Base-by-base conservation (phyloP, 2,888 invertebrate species). In the Dugesia japonica region DNA sequence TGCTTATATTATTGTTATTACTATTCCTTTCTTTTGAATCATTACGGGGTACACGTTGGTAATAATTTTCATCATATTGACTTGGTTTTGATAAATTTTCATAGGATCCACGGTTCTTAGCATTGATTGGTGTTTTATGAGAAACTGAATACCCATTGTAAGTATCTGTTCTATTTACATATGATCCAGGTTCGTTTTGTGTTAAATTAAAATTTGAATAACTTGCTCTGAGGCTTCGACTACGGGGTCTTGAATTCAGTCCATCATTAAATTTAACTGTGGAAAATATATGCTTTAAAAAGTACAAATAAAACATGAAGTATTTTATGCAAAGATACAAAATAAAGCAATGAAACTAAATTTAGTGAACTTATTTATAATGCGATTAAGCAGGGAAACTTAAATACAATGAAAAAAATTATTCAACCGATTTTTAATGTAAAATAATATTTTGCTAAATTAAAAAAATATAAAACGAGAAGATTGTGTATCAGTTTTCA, bases 171-270 rank as follows among this genome's bases (percentile, higher is more conserved):
- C 17, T 56, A 56, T 56, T 56, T 56, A 4, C 56, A 56, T 56
- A 56, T 56, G 56, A 20, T 20, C 56, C 56, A 56, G 4, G 17
- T 20, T 56, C 56, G n/a, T 56, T 56, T 4, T 20, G 4, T 9
- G 56, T 9, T n/a, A 23, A 1, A 56, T 56, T 56, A 23, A 56
- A 56, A 56, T 56, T 56, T 7, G 56, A 56, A 23, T 56, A 56
- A 23, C 56, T 56, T 56, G 56, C 56, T 56, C 56, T 56, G n/a
- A 56, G 56, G 17, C 56, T 56, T 56, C 56, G n/a, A n/a, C 56
- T 56, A 13, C 56, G 56, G 1, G 56, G 56, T n/a, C 56, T n/a
- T 56, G 56, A 56, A n/a, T 56, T 56, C 20, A 56, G 17, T 23
- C 23, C 20, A 56, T 56, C 56, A 23, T 56, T 56, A 31, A 7